Conservation (phyloP, 2,797 vertebrate species). For the Lacerta viridis region DNA sequence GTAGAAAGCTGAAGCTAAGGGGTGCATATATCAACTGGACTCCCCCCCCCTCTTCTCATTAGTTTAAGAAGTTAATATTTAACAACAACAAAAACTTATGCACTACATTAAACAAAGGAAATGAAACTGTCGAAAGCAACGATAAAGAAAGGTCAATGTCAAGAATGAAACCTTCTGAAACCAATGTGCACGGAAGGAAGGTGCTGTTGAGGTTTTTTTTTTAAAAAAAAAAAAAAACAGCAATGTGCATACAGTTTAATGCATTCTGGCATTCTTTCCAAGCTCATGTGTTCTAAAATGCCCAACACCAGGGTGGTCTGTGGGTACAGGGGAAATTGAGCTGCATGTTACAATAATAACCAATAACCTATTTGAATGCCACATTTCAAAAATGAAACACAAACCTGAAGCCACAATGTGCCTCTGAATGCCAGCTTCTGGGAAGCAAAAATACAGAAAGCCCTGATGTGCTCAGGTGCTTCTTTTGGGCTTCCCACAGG, state of each 20-base stretch:
- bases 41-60: neutral
- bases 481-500: too few relatives aligned
- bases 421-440: too few relatives aligned
- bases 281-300: slow-evolving; percentile 32
- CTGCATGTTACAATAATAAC: slow-evolving; percentile 26
- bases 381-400: neutral
- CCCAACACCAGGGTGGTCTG: slow-evolving; percentile 46
- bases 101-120: slow-evolving; percentile 46
- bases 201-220: slow-evolving; percentile 5
- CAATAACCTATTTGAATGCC: neutral
- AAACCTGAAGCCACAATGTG: neutral
- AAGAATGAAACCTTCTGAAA: slow-evolving; percentile 28
- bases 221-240: slow-evolving; percentile 9
- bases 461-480: too few relatives aligned
- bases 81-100: slow-evolving; percentile 30
- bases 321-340: slow-evolving; percentile 39
- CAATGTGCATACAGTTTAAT: slow-evolving; percentile 26
- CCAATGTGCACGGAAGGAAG: slow-evolving; percentile 23
- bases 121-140: slow-evolving; percentile 44
- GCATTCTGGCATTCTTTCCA: slow-evolving; percentile 2
- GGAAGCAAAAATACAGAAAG: too few relatives aligned
- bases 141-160: neutral
- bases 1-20: neutral
- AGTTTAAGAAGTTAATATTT: slow-evolving; percentile 41
- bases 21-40: neutral